These are phyloP conservation scores for Drosophila borealis DNA, from an alignment of 2,888 invertebrate species.

Conservation along the genomic window DNA sequence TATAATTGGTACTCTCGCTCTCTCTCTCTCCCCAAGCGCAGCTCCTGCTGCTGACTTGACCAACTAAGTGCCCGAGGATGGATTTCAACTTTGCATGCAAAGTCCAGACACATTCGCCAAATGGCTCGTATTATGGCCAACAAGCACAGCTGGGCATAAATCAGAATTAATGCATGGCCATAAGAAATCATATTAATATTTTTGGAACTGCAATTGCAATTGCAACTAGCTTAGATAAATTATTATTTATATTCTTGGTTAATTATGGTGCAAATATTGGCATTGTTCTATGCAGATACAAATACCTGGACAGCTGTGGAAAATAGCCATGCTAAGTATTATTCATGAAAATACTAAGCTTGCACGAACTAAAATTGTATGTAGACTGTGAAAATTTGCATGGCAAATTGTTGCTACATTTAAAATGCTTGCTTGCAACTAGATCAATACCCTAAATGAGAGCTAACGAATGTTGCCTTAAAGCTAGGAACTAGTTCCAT, in stretches of 20 bases:
- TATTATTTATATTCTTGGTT: slow-evolving; percentile 36
- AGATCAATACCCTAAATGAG: too few species aligned
- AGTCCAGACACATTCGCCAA: slow-evolving; percentile 28
- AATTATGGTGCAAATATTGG: slow-evolving; percentile 18
- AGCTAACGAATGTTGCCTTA: too few species aligned
- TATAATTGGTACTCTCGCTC: slow-evolving; percentile 42
- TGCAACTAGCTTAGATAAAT: slow-evolving; percentile 25
- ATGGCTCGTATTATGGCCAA: slow-evolving; percentile 23
- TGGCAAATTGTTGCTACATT: too few species aligned
- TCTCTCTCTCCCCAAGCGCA: too few species aligned
- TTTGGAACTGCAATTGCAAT: slow-evolving; percentile 39
- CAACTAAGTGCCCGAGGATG: slow-evolving; percentile 24
- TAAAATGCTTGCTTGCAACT: too few species aligned
- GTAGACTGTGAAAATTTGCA: too few species aligned
- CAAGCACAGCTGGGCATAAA: slow-evolving; percentile 54
- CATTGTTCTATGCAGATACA: slow-evolving; percentile 9
- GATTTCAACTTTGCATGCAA: slow-evolving; percentile 44
- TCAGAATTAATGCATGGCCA: slow-evolving; percentile 45
- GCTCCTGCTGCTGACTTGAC: too few species aligned
- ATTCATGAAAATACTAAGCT: neutral
- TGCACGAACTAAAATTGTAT: neutral
- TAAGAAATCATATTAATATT: slow-evolving; percentile 53
- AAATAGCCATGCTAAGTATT: neutral
- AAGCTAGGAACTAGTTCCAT: too few species aligned
- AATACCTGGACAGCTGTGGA: neutral